These are phyloP conservation scores for Archaeoteleia sp. DNA, from an alignment of 2,888 invertebrate species.

Conservation along the genomic window DNA sequence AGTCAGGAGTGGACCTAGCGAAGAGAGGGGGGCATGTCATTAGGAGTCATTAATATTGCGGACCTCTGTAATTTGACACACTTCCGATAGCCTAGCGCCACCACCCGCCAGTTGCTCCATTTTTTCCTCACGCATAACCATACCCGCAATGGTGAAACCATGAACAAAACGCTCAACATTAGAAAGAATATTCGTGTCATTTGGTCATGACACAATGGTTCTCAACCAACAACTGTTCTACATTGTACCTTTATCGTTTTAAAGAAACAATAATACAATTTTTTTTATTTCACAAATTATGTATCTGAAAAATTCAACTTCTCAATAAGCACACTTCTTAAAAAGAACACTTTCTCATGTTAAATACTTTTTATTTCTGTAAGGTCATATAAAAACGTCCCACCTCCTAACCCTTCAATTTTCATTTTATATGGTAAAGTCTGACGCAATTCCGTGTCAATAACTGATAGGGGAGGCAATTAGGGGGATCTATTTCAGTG, in stretches of 20 bases:
- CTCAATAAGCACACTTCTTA: no score
- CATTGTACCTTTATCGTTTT: no score
- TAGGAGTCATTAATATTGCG: conserved; percentile 73
- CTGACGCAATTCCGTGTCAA: no score
- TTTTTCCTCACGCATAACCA: conserved; percentile 39
- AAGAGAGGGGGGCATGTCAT: conserved; percentile 68
- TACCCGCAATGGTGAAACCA: conserved; percentile 3
- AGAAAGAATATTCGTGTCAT: conserved; percentile 49
- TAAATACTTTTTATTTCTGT: neutral
- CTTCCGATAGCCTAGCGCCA: conserved; percentile 73
- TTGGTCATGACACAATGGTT: conserved; percentile 27
- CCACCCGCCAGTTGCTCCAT: conserved; percentile 62
- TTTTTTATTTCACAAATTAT: no score
- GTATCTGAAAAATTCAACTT: no score
- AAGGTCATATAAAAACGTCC: no score
- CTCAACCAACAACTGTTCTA: neutral
- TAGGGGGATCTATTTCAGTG: no score
- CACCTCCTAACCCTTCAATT: no score
- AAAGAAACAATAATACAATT: no score
- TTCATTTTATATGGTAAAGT: no score
- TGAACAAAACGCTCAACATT: conserved; percentile 3
- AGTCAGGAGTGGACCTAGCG: conserved; percentile 36
- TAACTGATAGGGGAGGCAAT: no score
- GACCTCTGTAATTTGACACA: conserved; percentile 74
- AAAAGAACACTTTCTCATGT: neutral